phyloP scores from a whole-genome alignment of 2,113 vertebrate genomes.

The Barnardius zonarius region DNA sequence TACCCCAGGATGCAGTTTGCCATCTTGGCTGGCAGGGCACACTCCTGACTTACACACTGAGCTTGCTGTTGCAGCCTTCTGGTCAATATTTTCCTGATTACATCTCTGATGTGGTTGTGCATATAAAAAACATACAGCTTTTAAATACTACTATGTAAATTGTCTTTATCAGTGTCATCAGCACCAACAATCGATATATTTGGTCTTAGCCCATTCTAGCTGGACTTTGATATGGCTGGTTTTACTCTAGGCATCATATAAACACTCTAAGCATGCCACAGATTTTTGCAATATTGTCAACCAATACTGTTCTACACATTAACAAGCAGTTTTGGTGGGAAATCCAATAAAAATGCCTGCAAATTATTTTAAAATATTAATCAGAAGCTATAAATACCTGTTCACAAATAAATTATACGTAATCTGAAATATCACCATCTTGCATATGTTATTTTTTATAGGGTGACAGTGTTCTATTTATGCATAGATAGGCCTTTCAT shows the following conservation, averaged over 20 bases:
- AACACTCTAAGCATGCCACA: neutral
- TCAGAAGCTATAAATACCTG: neutral
- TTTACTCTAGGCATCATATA: neutral
- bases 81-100: neutral
- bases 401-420: neutral
- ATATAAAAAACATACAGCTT: neutral
- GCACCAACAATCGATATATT: neutral
- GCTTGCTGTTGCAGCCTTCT: neutral
- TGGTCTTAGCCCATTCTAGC: neutral
- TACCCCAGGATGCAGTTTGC: neutral
- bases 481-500: neutral
- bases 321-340: neutral
- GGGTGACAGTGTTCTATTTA: neutral
- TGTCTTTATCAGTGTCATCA: neutral
- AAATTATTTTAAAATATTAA: neutral
- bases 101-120: rapidly evolving
- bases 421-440: neutral
- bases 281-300: neutral
- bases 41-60: neutral
- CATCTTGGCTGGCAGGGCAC: neutral
- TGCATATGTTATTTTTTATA: neutral
- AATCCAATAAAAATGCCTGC: neutral
- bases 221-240: neutral
- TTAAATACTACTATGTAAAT: neutral
- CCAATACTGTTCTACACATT: neutral